Evolutionary conservation across 1,140 invertebrate genomes (phyloP), one percentile per base, ranked within the genome.

Genomic region (Cotesia typhae): DNA sequence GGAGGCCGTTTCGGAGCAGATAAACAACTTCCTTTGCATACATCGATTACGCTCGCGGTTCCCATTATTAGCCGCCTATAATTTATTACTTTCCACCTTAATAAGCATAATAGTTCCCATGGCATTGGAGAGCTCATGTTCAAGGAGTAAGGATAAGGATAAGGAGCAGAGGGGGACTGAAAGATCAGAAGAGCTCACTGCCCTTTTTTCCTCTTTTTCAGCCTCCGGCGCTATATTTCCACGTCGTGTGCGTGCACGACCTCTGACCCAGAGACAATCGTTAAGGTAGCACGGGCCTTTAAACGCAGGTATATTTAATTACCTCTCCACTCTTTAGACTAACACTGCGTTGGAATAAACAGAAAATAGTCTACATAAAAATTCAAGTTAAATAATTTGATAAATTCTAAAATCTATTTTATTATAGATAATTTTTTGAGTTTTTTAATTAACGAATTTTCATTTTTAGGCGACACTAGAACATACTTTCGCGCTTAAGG

Each of bases 11-110:
- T 55, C 37, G 66, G 71, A 67, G 71, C 66, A 60, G 67, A 60
- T 64, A 77, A 84, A 84, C 80, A 78, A 84, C 84, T 84, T 85
- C 83, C 83, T 83, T 84, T 80, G 80, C 83, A 82, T 83, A 80
- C 80, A 82, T 84, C 84, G 83, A 85, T 83, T 85, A 84, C 79
- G 70, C 70, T 72, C 77, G 74, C 74, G 78, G 79, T 83, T 84
- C 82, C 81, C 83, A 83, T 83, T 83, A 84, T 84, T 83, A 83
- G 79, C 80, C 77, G 78, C 65, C 80, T 83, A 83, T 87, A 86
- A 86, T 86, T 86, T 86, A 86, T 87, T 85, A 86, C 84, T 86
- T 86, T 85, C 84, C 80, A 83, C 80, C 81, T 86, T 86, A 86
- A 86, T 87, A 86, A 87, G 84, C 84, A 85, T 83, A 83, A 83